Evolutionary conservation across 2,797 vertebrate species (phyloP), one percentile per base, ranked within the genome.

Genomic region (Clarias platycephalus): DNA sequence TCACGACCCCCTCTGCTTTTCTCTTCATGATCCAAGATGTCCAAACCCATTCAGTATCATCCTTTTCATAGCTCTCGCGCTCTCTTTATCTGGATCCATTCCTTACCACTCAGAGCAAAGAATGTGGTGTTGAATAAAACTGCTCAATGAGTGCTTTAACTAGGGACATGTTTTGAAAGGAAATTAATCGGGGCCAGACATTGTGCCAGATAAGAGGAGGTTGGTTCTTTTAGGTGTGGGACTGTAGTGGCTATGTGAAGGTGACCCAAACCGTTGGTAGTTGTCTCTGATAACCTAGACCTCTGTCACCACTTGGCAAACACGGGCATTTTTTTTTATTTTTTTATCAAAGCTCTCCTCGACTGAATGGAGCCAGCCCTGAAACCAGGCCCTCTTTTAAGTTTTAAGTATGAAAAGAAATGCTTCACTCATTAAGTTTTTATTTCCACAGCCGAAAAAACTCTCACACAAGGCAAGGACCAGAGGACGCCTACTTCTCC

Each of bases 401-500:
- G 88, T 84, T 72, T 58, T 49, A 64, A 85, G 76, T 81, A 70
- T 87, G 80, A 84, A 88, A 81, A 88, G 85, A 85, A 86, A 80
- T 80, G 16, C 80, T 70, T 84, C 44, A 80, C 68, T 86, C 83
- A 87, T 86, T 55, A 28, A 72, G 82, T 85, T 84, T 91, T 89
- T 34, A 40, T 88, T 87, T 84, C 55, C 87, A 40, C 89, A 99
- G 97, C 90, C 96, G 89, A 86, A 96, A 93, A 88, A 94, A 90
- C 78, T 92, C 94, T 9, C 95, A 95, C 55, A 90, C 93, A 0
- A 96, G 96, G 16, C 97, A 97, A 84, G 96, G 96, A 0, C 89
- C 95, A 0, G 97, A 98, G 90, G 98, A 99, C 0, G 95, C 97
- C 1, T 98, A 97, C 89, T 99, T 98, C 91, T 97, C 97, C 89